Base-by-base conservation (phyloP, 2,888 invertebrate species). In the Lasioglossum lativentre region DNA sequence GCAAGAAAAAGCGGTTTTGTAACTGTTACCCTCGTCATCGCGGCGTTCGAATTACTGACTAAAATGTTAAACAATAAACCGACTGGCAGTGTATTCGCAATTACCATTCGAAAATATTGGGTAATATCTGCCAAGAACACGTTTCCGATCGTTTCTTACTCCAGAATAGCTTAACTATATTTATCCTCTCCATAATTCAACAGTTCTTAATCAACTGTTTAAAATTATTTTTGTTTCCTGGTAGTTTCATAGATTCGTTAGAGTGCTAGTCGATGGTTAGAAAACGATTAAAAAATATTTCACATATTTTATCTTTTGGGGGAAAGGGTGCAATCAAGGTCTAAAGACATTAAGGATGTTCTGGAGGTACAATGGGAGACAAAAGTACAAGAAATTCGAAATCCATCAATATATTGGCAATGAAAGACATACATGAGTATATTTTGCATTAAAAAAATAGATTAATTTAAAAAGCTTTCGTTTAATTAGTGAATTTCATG, bases 1-100 rank as follows among this genome's bases (percentile, higher is more conserved):
- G 19, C 40, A 47, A 56, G 66, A n/a, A 45, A 45, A 45, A 59
- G 56, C 52, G 23, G 19, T 70, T 74, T 27, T 34, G 4, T n/a
- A n/a, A 34, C 76, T 30, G 73, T 56, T 45, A 30, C 38, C 8
- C 16, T 23, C 23, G 23, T 45, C 63, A n/a, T 68, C 63, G 40
- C 23, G 3, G 12, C 19, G 8, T 8, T 19, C 5, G 19, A 38
- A 70, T 70, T 47, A 30, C 30, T 40, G 16, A 38, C 27, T 68
- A 47, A 56, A 12, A 23, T 74, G 47, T 40, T n/a, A n/a, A 77
- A 45, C 52, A 42, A 38, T 74, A 38, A 75, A 73, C 34, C n/a
- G 34, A 42, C 16, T 16, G 40, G 16, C n/a, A 23, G 27, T 66
- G 2, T 23, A 12, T 12, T 14, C 12, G 8, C 23, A 27, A 68